Evolutionary conservation across 2,888 invertebrate species (phyloP), one percentile per base, ranked within the genome.

Genomic region (Octodonta nipae): DNA sequence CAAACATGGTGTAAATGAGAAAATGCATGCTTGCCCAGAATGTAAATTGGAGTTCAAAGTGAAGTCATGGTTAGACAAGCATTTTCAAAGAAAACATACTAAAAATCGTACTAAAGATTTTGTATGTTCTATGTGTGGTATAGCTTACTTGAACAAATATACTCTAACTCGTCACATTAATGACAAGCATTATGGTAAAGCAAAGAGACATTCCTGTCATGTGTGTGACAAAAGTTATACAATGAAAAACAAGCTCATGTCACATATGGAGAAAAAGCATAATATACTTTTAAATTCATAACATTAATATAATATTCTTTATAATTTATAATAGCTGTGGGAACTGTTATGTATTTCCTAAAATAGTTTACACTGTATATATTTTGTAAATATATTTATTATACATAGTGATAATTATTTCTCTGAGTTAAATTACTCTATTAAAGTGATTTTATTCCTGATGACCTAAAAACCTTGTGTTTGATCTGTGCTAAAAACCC

Each of bases 31-130:
- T 26, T 54, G 54, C 34, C 35, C 45, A 12, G 46, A 51, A 28
- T 54, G 54, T 36, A 40, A 44, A 11, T 38, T 46, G 28, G 43
- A 42, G 2, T 54, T 54, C 34, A 47, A 53, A 20, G 36, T 52
- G 11, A 52, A 52, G 30, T 42, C 46, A 3, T 51, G 51, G 26
- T 43, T 54, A 14, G 47, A 48, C 4, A 54, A 54, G 34, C 54
- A 54, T 35, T 40, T 33, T 13, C 28, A 30, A 6, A 35, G 40
- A 3, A 40, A 35, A 20, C 40, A 40, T 24, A 37, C 37, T 12
- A 24, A 30, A 14, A 37, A 35, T 29, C 35, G 40, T 30, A 37
- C 40, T 1, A 42, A 39, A 29, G 35, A 39, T 25, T 42, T 35
- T 25, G 36, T 37, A 22, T 42, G 41, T 33, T 28, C 26, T 13